Base-by-base conservation (phyloP, 2,888 invertebrate species). In the Agrochola litura region DNA sequence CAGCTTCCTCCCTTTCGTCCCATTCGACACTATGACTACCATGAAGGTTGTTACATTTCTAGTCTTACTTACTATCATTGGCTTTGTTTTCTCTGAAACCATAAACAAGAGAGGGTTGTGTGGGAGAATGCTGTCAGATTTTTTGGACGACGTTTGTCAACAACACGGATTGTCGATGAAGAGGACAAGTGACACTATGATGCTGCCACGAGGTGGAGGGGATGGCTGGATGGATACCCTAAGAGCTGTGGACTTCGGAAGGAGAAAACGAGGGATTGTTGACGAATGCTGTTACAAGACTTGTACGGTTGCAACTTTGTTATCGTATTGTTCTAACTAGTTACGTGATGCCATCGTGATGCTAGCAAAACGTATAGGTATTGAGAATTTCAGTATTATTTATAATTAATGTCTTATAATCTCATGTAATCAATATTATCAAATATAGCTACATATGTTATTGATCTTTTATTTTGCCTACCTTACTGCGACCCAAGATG, bases 271-370 rank as follows among this genome's bases (percentile, higher is more conserved):
- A 5, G 76, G 88, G 91, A 16, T 92, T 6, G 91, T 46, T 85
- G 16, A 84, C 83, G 60, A 72, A 60, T 93, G 93, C 88, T 93
- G 93, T 72, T 87, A 88, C 5, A 91, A 92, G 10, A 86, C 91
- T 0, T 93, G 93, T 77, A 80, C 88, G 8, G 25, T 88, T 1
- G 71, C 85, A 0, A 91, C 92, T 67, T 81, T 93, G 8, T 46
- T 90, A 16, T 75, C 85, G 2, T 93, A 92, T 75, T 93, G 92
- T 19, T 19, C 56, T 9, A 1, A 52, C 14, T 37, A 73, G 12
- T 52, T 12, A 41, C 22, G 9, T 41, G 12, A 52, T 52, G 9
- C 12, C 6, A 22, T 25, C 22, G 9, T 41, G 12, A 52, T 43
- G 9, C 12, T 9, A 22, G 22, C 5, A 25, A 41, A 46, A 49